Percentiles rank a stretch among this genome's conserved stretches.
phyloP scores from a whole-genome alignment of 2,113 vertebrate genomes.

The Balaenoptera acutorostrata region DNA sequence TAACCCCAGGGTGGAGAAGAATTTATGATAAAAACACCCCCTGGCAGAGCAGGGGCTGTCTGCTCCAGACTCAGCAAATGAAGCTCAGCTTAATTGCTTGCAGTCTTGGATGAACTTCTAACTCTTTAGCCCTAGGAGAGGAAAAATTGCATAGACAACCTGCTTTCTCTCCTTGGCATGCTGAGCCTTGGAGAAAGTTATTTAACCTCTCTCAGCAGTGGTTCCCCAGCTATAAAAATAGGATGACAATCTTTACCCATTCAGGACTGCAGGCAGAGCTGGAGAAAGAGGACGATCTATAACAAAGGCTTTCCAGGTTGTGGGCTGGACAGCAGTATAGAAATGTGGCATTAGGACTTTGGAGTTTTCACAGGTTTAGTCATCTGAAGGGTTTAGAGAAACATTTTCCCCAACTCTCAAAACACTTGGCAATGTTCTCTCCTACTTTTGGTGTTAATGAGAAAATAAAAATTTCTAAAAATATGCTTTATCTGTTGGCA shows the following conservation, averaged over 20 bases:
- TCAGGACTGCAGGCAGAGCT: not conserved
- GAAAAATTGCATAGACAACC: slow-evolving; percentile 63
- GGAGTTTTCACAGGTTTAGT: not conserved
- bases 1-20: not conserved
- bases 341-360: not conserved
- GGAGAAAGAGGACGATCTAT: not conserved
- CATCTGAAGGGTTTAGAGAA: not conserved
- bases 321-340: not conserved
- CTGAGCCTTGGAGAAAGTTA: slow-evolving; percentile 64
- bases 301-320: not conserved
- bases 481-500: not conserved
- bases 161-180: slow-evolving; percentile 44
- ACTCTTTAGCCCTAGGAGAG: slow-evolving; percentile 58
- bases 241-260: not conserved
- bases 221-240: slow-evolving; percentile 29
- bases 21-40: slow-evolving; percentile 4
- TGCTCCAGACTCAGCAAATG: slow-evolving; percentile 54
- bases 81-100: slow-evolving; percentile 61
- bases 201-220: slow-evolving; percentile 61
- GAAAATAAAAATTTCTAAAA: not conserved
- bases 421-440: not conserved
- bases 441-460: not conserved
- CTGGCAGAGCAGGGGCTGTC: not conserved
- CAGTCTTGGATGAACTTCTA: slow-evolving; percentile 60
- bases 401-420: not conserved